Evolutionary conservation across 2,888 invertebrate species (phyloP).

Genomic region (Druceiella hillmani): DNA sequence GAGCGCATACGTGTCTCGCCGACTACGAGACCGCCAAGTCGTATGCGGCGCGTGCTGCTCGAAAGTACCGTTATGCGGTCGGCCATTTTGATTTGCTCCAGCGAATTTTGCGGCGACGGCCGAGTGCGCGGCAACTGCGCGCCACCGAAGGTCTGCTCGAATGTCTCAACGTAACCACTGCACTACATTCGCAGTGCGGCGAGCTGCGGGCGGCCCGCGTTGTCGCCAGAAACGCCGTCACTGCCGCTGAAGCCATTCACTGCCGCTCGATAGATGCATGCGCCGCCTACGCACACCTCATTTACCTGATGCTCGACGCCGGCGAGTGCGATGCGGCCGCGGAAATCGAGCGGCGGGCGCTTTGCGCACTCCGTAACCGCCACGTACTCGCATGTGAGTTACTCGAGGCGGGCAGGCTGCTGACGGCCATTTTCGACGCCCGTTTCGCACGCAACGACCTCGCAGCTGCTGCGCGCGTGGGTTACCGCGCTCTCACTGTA

Average conservation of each 20-base stretch:
- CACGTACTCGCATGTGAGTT: slow-evolving; percentile 42
- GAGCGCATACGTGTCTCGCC: too few species aligned
- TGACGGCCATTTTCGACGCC: slow-evolving; percentile 39
- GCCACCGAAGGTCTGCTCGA: too few species aligned
- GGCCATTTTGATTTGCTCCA: too few species aligned
- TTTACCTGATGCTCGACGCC: slow-evolving; percentile 41
- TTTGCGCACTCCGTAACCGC: slow-evolving; percentile 30
- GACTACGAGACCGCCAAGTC: too few species aligned
- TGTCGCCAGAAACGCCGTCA: slow-evolving; percentile 33
- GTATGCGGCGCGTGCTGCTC: too few species aligned
- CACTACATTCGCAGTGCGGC: slow-evolving; percentile 34
- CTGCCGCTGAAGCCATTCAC: slow-evolving; percentile 34
- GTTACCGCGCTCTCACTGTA: slow-evolving; percentile 37
- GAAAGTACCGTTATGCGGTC: too few species aligned
- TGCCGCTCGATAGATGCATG: slow-evolving; percentile 39
- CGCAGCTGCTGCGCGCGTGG: slow-evolving; percentile 34
- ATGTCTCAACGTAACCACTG: slow-evolving; percentile 38
- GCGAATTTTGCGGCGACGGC: too few species aligned
- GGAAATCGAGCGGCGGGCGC: slow-evolving; percentile 36
- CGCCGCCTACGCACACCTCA: slow-evolving; percentile 42
- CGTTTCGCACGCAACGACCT: slow-evolving; percentile 36
- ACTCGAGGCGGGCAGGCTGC: slow-evolving; percentile 41
- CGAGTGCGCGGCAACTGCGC: too few species aligned
- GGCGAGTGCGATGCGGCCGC: slow-evolving; percentile 35
- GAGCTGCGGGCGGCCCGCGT: slow-evolving; percentile 34